These are phyloP conservation scores for Drosophila longiperda DNA, from an alignment of 2,888 invertebrate genomes.

Conservation along the genomic window DNA sequence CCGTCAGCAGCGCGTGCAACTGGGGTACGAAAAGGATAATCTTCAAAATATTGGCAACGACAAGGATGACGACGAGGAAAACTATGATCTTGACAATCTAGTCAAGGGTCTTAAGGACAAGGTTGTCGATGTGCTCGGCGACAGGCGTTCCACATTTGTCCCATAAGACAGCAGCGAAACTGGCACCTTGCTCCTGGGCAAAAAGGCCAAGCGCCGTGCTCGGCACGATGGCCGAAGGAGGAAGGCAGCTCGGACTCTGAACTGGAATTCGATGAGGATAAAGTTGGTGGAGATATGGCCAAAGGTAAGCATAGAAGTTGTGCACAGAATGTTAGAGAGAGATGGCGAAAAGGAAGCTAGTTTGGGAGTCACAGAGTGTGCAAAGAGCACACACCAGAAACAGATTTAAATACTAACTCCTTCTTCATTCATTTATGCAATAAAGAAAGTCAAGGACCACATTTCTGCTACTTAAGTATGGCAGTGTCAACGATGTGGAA, in stretches of 20 bases:
- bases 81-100: too few species aligned
- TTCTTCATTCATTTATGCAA: not conserved
- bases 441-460: not conserved
- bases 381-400: not conserved
- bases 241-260: constrained; percentile 75
- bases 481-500: too few species aligned
- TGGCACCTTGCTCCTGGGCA: constrained; percentile 69
- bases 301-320: constrained; percentile 58
- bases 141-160: too few species aligned
- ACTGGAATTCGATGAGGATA: constrained; percentile 67
- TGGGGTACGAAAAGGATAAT: too few species aligned
- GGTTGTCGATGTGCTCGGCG: too few species aligned
- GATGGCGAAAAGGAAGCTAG: not conserved
- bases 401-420: not conserved
- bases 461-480: too few species aligned
- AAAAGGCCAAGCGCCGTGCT: constrained; percentile 83
- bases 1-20: too few species aligned
- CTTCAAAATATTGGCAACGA: too few species aligned
- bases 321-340: not conserved
- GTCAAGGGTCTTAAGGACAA: too few species aligned
- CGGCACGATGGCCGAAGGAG: constrained; percentile 66
- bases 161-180: constrained; percentile 5
- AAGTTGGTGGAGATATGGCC: constrained; percentile 58
- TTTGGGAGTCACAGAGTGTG: not conserved
- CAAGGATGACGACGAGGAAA: too few species aligned